Conservation (phyloP, 2,113 vertebrate species). For the Tenebrosternarchus preto region DNA sequence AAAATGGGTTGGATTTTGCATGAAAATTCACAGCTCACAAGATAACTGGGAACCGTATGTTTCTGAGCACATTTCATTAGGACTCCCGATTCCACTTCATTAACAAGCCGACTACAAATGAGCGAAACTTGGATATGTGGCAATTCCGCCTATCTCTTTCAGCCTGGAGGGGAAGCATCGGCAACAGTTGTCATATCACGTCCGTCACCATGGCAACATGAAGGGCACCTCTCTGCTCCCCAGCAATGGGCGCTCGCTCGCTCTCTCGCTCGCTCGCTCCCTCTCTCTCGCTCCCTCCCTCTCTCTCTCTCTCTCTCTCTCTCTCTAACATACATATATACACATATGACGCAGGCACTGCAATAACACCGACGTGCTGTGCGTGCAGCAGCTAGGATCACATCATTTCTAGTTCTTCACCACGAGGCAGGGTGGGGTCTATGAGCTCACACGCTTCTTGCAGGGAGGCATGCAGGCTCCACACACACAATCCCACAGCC, state of each 20-base stretch:
- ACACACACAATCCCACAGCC: neutral
- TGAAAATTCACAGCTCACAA: neutral
- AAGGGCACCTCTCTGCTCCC: slow-evolving; percentile 59
- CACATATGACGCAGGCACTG: neutral
- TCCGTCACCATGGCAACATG: slow-evolving; percentile 68
- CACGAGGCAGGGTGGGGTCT: neutral
- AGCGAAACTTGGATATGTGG: neutral
- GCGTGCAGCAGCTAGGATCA: neutral
- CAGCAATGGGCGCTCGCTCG: slow-evolving; percentile 47
- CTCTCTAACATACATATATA: slow-evolving; percentile 41
- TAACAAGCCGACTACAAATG: slow-evolving; percentile 26
- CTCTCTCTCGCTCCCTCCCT: too few relatives aligned
- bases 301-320: too few relatives aligned
- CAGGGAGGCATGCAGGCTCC: neutral
- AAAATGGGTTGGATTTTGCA: too few relatives aligned
- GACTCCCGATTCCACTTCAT: neutral
- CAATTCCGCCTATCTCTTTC: slow-evolving; percentile 48
- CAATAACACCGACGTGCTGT: slow-evolving; percentile 11
- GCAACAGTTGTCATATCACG: slow-evolving; percentile 66
- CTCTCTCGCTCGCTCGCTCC: too few relatives aligned
- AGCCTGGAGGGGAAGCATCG: slow-evolving; percentile 26
- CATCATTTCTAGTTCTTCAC: neutral
- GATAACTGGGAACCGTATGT: slow-evolving; percentile 10
- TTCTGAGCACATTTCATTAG: neutral
- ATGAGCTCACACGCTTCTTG: neutral